Evolutionary conservation across 2,113 vertebrate genomes (phyloP), one percentile per base, ranked within the genome.

Genomic region (Trinectes maculatus): DNA sequence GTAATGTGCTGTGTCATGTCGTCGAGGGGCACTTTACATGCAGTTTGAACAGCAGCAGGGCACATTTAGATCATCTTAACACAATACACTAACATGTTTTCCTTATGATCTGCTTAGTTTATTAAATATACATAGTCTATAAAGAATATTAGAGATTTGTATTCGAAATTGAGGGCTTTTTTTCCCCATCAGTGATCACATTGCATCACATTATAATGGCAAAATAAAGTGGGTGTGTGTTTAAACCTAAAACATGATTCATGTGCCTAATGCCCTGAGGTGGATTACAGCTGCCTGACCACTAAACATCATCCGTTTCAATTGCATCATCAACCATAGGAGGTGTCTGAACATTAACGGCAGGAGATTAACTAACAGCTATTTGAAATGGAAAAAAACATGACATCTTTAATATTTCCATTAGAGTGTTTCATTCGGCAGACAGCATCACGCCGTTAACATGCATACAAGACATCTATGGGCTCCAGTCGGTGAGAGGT

Each of bases 401-500:
- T 25, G 10, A 8, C 6, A 21, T 52, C 22, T 52, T n/a, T 34
- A 16, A 39, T 52, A 18, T 76, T 52, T 61, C 19, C 54, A 18
- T 16, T 13, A 10, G 0, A 18, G 13, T 18, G 1, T 44, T 34
- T 53, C 25, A 18, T 31, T 24, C 22, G 9, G 22, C 5, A 16
- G 37, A 40, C 37, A 40, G 4, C 29, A 71, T 78, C 64, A 51
- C 37, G 43, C 28, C 55, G 64, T 85, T 80, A 77, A 77, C 77
- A 84, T 80, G 71, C 57, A 71, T 53, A 36, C 54, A 29, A 51
- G 48, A 76, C 79, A 80, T 77, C 75, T 80, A 72, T 58, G 77
- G 78, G 81, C 85, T 71, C 71, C 83, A 89, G 85, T 82, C 79
- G 88, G 77, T 56, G 69, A 87, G 83, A 88, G 83, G 86, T 90